Evolutionary conservation across 2,888 invertebrate species (phyloP).

Genomic region (Agriopis leucophaearia): DNA sequence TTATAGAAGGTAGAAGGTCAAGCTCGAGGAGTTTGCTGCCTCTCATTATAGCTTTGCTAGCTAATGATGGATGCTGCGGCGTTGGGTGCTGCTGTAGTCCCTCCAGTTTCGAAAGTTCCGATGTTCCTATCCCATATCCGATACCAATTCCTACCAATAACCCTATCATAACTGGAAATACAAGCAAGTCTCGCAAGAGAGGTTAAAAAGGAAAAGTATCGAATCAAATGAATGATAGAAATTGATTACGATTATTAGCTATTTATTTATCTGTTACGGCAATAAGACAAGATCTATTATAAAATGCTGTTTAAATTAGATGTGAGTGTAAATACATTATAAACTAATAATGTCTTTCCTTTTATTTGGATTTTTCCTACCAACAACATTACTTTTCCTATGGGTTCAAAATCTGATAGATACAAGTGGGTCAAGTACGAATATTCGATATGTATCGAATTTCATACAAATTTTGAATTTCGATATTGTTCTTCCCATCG

Average conservation of each 20-base stretch:
- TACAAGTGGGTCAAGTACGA: too few species aligned
- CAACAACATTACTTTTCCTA: too few species aligned
- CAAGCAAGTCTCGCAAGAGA: slow-evolving; percentile 13
- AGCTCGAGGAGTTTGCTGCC: slow-evolving; percentile 59
- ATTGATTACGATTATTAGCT: background rate
- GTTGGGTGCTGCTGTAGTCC: slow-evolving; percentile 48
- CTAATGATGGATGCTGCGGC: slow-evolving; percentile 49
- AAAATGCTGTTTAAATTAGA: background rate
- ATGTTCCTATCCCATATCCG: slow-evolving; percentile 62
- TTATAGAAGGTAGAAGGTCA: slow-evolving; percentile 58
- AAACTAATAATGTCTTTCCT: background rate
- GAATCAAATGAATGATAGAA: slow-evolving; percentile 6
- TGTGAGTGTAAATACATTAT: background rate
- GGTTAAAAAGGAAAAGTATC: slow-evolving; percentile 1
- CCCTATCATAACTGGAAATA: slow-evolving; percentile 51
- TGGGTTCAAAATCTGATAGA: too few species aligned
- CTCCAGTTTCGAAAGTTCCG: slow-evolving; percentile 42
- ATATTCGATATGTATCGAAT: too few species aligned
- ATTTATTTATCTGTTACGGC: background rate
- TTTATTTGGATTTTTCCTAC: background rate
- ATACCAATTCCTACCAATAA: slow-evolving; percentile 61
- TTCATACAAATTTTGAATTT: too few species aligned
- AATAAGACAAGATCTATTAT: background rate
- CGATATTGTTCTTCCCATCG: too few species aligned
- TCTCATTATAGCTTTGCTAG: slow-evolving; percentile 59